Evolutionary conservation across 2,797 vertebrate genomes (phyloP), one percentile per base, ranked within the genome.

Genomic region (Halcyon chelicuti): DNA sequence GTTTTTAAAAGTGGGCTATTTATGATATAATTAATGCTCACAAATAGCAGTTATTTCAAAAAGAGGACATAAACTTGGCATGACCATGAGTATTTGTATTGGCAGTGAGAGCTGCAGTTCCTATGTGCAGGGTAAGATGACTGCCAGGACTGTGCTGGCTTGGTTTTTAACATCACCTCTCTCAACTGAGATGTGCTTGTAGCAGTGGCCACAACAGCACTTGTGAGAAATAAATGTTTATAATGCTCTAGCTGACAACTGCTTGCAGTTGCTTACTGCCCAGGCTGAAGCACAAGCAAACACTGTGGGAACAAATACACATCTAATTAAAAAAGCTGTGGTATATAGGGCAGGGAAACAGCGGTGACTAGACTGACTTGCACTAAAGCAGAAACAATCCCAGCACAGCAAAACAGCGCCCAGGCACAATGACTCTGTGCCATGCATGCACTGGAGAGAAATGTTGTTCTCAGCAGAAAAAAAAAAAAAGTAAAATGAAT

Each of bases 301-400:
- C 66, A 5, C 77, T 84, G 73, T 94, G 94, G 90, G 94, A 96
- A 80, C 75, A 94, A 92, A 95, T 62, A 82, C 17, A 70, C 54
- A 80, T 57, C 73, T 96, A 82, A 96, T 96, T 93, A 23, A 90
- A 94, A 94, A 94, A 89, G 70, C 75, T 0, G 0, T 60, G 66
- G 70, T 82, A 79, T 51, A 57, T 82, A 84, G 44, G 91, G 54
- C 94, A 94, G 93, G 28, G 39, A 66, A 89, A 55, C 51, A 88
- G 47, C 19, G 6, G 61, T 84, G 68, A 70, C 52, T 66, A 29
- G 57, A 29, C 62, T 84, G 93, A 79, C 71, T 92, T 81, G 66
- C 29, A 40, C 55, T 86, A 66, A 63, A 80, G 67, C 72, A 77
- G 77, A 81, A 81, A 17, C 65, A 72, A 20, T 66, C 58, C 94